Evolutionary conservation across 2,797 vertebrate genomes (phyloP), one percentile per base, ranked within the genome.

Genomic region (Neolamprologus multifasciatus): DNA sequence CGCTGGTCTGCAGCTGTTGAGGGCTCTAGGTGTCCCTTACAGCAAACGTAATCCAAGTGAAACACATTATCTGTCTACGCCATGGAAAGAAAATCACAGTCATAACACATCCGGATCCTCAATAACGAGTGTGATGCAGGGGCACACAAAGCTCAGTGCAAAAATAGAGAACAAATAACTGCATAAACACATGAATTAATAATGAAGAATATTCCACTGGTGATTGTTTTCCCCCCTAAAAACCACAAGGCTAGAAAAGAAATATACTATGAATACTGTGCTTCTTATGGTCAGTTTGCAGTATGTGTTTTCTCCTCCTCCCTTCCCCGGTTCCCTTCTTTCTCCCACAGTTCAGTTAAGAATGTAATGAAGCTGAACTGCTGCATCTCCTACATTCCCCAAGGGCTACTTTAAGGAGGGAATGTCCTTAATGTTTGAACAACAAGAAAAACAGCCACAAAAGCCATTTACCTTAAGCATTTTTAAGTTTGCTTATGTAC

Each of bases 1-100:
- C 86, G 81, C 89, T 88, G 91, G 79, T 80, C 81, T 88, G 92
- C 93, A 95, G 95, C 95, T 95, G 95, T 95, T 91, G 76, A 85
- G 86, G 81, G 91, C 86, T 85, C 83, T 85, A 86, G 90, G 90
- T 93, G 90, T 96, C 90, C 82, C 86, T 94, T 94, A 93, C 93
- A 94, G 89, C 83, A 90, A 87, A 86, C 78, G 90, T 87, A 94
- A 95, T 93, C 87, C 89, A 88, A 96, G 93, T 87, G 89, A 94
- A 95, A 95, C 92, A 88, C 89, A 89, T 94, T 94, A 93, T 94
- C 89, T 93, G 87, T 87, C 87, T 82, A 74, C 11, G 82, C 89
- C 88, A 85, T 87, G 33, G 57, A 91, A 11, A 11, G 19, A 91
- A 95, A 88, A 94, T 93, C 90, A 90, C 85, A 92, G 90, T 94